Evolutionary conservation across 2,888 invertebrate species (phyloP), one percentile per base, ranked within the genome.

Genomic region (Geotrupes spiniger): DNA sequence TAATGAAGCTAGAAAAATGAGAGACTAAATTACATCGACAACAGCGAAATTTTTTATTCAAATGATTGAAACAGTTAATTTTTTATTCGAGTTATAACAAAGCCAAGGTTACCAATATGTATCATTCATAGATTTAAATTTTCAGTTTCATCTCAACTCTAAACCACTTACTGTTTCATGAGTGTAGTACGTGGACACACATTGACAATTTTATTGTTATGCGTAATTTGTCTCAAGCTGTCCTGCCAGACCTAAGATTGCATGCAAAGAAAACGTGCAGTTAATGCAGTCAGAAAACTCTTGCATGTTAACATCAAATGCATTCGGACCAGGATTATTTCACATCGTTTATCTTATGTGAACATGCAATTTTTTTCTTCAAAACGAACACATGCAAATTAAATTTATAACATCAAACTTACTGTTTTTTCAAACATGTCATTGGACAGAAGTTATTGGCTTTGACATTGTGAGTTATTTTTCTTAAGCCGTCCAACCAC

Each of bases 341-440:
- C 17, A 33, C 10, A 5, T 10, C 16, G 9, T 42, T 45, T 46
- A 49, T 31, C 42, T 52, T 16, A 25, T 31, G 41, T 46, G 40
- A 14, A 46, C 46, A 46, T 46, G 41, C 46, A 46, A 40, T 26
- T 36, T 36, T 33, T n/a, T 33, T 12, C 33, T 10, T 26, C 36
- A 36, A 46, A 57, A 53, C 49, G 46, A 38, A 49, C 46, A 52
- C 47, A 52, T 56, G 57, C 50, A 54, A 53, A 45, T 50, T 38
- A 47, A 47, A 53, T 44, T 53, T 45, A 54, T 42, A 54, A 58
- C 53, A 46, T 50, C 45, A 53, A 70, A 92, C 96, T 92, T 87
- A 99, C 98, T 99, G 98, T 82, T 99, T 99, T 79, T 91, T 92
- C 64, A 99, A 85, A 78, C 95, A 94, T 65, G 95, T 97, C 89